phyloP scores from a whole-genome alignment of 2,888 invertebrate genomes.

The Scaptomyza cyrtandrae region DNA sequence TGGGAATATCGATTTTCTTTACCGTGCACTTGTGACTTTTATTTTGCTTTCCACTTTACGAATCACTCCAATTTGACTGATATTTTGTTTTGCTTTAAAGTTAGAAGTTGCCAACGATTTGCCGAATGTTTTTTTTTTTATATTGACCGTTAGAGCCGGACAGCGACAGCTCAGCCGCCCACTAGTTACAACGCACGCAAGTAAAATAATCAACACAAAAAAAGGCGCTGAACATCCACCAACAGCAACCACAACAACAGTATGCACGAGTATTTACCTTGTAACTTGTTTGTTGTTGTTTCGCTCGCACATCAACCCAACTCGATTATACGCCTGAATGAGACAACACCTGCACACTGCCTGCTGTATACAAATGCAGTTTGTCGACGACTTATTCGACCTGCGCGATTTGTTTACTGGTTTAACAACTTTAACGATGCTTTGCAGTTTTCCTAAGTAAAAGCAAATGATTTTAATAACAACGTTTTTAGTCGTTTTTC shows the following conservation, averaged over 20 bases:
- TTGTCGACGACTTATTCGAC: conserved; percentile 42
- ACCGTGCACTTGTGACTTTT: conserved; percentile 31
- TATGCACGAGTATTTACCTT: conserved; percentile 76
- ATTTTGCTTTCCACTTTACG: conserved; percentile 33
- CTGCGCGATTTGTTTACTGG: conserved; percentile 33
- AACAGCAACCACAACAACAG: conserved; percentile 59
- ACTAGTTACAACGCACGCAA: conserved; percentile 75
- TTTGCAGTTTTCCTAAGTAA: conserved; percentile 1
- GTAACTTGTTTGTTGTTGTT: conserved; percentile 79
- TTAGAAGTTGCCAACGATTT: conserved; percentile 2
- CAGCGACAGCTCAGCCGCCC: conserved; percentile 60
- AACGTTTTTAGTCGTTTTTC: conserved; percentile 15
- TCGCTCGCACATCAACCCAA: conserved; percentile 69
- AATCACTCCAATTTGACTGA: background rate
- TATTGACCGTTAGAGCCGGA: conserved; percentile 24
- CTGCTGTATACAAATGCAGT: conserved; percentile 67
- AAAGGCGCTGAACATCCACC: conserved; percentile 80
- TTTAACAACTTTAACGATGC: conserved; percentile 22
- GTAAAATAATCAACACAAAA: conserved; percentile 75
- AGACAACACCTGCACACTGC: conserved; percentile 66
- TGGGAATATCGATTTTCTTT: conserved; percentile 69
- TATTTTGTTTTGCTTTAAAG: conserved; percentile 9
- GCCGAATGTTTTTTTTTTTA: conserved; percentile 21
- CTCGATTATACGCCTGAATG: conserved; percentile 61
- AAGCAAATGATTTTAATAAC: conserved; percentile 1